These are phyloP conservation scores for Trematomus loennbergii DNA, from an alignment of 2,113 vertebrate species.

Conservation along the genomic window DNA sequence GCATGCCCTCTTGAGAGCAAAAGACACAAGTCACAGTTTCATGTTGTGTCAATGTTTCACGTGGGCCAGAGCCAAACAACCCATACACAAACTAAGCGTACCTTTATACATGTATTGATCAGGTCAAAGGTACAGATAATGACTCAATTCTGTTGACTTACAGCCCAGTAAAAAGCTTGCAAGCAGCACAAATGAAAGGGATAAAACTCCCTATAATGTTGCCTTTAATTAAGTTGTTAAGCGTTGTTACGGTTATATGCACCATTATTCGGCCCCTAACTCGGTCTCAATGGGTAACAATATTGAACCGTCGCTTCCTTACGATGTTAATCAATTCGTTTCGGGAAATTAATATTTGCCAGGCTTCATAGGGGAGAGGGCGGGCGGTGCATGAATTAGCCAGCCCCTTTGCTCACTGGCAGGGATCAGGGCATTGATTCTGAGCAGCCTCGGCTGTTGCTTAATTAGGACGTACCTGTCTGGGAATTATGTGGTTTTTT, in stretches of 20 bases:
- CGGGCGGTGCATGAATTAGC: conserved; percentile 64
- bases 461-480: conserved; percentile 82
- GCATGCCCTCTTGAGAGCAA: background rate
- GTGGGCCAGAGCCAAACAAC: conserved; percentile 10
- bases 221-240: conserved; percentile 92
- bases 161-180: conserved; percentile 77
- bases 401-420: conserved; percentile 60
- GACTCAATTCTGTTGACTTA: conserved; percentile 85
- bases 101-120: conserved; percentile 89
- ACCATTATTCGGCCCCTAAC: conserved; percentile 85
- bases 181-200: conserved; percentile 22
- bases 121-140: conserved; percentile 66
- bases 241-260: conserved; percentile 85
- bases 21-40: background rate
- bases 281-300: conserved; percentile 85
- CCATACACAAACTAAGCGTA: conserved; percentile 19
- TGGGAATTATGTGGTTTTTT: conserved; percentile 64
- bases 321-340: conserved; percentile 89
- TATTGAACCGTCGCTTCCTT: conserved; percentile 84
- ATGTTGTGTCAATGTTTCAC: conserved; percentile 26
- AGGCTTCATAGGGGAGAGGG: conserved; percentile 32
- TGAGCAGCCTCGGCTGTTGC: conserved; percentile 76
- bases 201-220: conserved; percentile 84
- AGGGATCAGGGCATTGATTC: conserved; percentile 79
- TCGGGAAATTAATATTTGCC: conserved; percentile 86